These are phyloP conservation scores for Pavo muticus DNA, from an alignment of 2,113 vertebrate species.

Conservation along the genomic window DNA sequence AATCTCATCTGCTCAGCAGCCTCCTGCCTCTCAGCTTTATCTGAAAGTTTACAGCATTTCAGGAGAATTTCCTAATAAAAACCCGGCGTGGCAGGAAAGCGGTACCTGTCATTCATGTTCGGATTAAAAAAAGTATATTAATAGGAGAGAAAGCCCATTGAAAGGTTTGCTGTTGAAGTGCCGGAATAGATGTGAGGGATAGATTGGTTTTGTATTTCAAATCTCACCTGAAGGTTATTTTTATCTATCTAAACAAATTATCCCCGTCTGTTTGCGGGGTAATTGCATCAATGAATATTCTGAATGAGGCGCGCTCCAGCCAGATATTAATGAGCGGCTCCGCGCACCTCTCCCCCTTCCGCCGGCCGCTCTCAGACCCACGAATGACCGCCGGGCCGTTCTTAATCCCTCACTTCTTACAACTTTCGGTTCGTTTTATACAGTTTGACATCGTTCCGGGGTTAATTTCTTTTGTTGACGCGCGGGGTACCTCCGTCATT, in stretches of 20 bases:
- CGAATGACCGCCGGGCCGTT: conserved; percentile 60
- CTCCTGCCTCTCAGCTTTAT: conserved; percentile 87
- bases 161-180: conserved; percentile 67
- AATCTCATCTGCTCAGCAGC: conserved; percentile 85
- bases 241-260: conserved; percentile 75
- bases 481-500: conserved; percentile 1
- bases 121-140: conserved; percentile 80
- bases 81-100: conserved; percentile 67
- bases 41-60: conserved; percentile 88
- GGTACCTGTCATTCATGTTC: conserved; percentile 82
- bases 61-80: conserved; percentile 78
- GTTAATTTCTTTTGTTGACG: conserved; percentile 73
- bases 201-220: conserved; percentile 68
- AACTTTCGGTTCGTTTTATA: conserved; percentile 65
- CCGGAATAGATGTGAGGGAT: conserved; percentile 55
- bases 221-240: conserved; percentile 77
- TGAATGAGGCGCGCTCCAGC: conserved; percentile 59
- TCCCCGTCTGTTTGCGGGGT: conserved; percentile 68
- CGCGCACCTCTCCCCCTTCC: conserved; percentile 25
- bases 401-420: conserved; percentile 69
- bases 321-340: conserved; percentile 74
- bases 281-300: conserved; percentile 62
- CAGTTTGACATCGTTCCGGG: conserved; percentile 60
- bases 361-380: conserved; percentile 53
- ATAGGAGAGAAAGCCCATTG: conserved; percentile 48